phyloP scores from a whole-genome alignment of 2,797 vertebrate genomes.

The Gallirallus australis region DNA sequence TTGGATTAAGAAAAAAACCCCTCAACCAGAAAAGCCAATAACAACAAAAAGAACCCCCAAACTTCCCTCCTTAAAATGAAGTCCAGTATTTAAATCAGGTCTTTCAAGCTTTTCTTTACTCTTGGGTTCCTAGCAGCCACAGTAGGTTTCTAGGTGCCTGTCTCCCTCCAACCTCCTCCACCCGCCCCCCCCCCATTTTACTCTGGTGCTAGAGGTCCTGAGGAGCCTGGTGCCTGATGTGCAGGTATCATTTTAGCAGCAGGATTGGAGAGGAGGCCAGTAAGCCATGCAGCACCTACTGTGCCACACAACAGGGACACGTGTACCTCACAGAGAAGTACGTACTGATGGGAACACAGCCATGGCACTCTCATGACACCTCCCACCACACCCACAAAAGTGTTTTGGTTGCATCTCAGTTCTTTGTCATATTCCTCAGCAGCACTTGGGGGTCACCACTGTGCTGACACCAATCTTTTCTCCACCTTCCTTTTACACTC shows the following conservation, averaged over 20 bases:
- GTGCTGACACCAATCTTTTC: background rate
- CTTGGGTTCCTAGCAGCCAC: background rate
- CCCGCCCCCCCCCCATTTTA: background rate
- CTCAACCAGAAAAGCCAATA: background rate
- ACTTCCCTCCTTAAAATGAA: background rate
- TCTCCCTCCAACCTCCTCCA: too few species aligned
- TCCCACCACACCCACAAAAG: background rate
- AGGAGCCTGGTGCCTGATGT: background rate
- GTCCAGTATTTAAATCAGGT: background rate
- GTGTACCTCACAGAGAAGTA: background rate
- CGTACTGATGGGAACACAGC: background rate
- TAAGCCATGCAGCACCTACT: rapidly evolving
- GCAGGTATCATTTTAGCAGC: background rate
- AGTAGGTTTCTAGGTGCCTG: background rate
- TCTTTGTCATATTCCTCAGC: background rate
- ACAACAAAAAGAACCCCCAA: background rate
- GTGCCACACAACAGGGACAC: background rate
- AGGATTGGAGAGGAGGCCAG: background rate
- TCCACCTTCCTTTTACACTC: background rate
- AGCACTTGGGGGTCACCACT: background rate
- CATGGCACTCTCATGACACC: rapidly evolving
- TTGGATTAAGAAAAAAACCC: background rate
- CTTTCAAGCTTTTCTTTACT: background rate
- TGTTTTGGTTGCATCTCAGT: background rate
- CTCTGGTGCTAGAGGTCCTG: background rate